phyloP scores from a whole-genome alignment of 2,888 invertebrate genomes.

The Hololepta plana region DNA sequence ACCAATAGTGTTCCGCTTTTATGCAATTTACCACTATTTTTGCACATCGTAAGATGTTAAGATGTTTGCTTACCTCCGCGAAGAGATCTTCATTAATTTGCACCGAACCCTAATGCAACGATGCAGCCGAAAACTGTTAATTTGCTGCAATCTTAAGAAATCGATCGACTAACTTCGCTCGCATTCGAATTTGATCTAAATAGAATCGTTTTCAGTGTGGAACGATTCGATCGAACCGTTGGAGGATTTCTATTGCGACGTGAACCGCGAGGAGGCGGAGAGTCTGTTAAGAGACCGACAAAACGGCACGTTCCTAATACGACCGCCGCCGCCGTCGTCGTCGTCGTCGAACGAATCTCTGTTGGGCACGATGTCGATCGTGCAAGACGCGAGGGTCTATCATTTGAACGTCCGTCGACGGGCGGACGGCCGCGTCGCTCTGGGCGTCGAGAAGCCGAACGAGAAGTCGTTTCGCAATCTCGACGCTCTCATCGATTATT shows the following conservation, averaged over 20 bases:
- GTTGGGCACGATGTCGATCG: slow-evolving; percentile 33
- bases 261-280: slow-evolving; percentile 33
- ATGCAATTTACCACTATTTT: too few species aligned
- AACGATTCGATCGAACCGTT: slow-evolving; percentile 14
- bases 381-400: slow-evolving; percentile 33
- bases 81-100: too few species aligned
- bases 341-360: too few species aligned
- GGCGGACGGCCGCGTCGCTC: slow-evolving; percentile 33
- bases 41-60: too few species aligned
- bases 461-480: slow-evolving; percentile 35
- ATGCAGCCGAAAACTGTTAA: too few species aligned
- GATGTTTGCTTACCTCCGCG: too few species aligned
- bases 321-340: slow-evolving; percentile 37
- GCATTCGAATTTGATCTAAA: slow-evolving; percentile 2
- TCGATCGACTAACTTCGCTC: too few species aligned
- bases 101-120: too few species aligned
- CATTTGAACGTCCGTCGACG: slow-evolving; percentile 36
- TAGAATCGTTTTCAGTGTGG: slow-evolving; percentile 8
- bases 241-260: slow-evolving; percentile 37
- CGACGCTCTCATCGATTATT: slow-evolving; percentile 34
- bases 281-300: slow-evolving; percentile 33
- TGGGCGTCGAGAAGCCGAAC: slow-evolving; percentile 34
- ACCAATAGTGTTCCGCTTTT: too few species aligned
- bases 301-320: slow-evolving; percentile 38
- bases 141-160: too few species aligned